Percentiles rank a stretch among this genome's conserved stretches.
These are phyloP conservation scores for Drosophila tanythrix DNA, from an alignment of 2,888 invertebrate species.

Conservation along the genomic window DNA sequence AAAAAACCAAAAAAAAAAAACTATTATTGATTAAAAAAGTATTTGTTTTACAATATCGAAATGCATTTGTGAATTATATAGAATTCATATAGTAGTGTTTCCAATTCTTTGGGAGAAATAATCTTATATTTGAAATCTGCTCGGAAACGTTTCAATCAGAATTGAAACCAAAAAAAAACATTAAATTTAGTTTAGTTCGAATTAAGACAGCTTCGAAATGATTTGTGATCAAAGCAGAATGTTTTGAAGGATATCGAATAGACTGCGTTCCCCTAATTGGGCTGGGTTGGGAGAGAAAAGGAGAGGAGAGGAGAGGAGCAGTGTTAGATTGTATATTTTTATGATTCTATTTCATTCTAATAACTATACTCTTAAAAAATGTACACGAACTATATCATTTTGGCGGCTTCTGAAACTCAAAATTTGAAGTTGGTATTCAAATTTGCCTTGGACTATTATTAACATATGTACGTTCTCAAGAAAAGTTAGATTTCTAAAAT, in stretches of 20 bases:
- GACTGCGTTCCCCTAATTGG: neutral
- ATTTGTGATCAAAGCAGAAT: neutral
- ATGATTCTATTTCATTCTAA: neutral
- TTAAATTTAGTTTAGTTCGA: neutral
- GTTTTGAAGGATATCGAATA: neutral
- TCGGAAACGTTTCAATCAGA: neutral
- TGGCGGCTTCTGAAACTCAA: no score
- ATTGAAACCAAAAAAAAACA: neutral
- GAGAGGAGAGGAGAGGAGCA: neutral
- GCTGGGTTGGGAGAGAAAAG: neutral
- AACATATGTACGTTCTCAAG: neutral
- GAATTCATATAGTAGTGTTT: neutral
- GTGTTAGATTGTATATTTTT: neutral
- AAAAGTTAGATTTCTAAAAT: neutral
- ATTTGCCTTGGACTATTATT: neutral
- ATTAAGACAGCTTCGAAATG: neutral
- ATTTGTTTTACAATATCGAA: neutral
- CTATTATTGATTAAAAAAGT: slow-evolving; percentile 20
- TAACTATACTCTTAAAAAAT: no score
- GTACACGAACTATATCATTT: no score
- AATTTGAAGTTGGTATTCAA: no score
- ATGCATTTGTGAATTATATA: slow-evolving; percentile 10
- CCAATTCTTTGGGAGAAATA: neutral
- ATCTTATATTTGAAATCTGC: neutral
- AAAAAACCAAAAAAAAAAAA: neutral